Conservation (phyloP, 2,113 vertebrate species). For the Mugil cephalus region DNA sequence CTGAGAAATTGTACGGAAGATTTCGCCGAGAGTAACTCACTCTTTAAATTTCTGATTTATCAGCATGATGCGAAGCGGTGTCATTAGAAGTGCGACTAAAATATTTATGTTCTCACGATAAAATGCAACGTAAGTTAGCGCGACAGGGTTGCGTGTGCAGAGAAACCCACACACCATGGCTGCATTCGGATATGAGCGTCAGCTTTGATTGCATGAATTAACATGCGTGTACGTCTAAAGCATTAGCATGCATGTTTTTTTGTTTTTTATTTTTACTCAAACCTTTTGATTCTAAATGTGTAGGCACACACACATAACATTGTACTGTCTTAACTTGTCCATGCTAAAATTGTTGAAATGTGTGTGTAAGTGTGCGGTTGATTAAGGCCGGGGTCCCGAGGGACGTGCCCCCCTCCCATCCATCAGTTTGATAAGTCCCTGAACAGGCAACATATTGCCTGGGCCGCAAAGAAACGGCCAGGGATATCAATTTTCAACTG, state of each 20-base stretch:
- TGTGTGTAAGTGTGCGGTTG: constrained; percentile 81
- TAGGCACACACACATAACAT: neutral
- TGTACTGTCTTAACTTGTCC: constrained; percentile 80
- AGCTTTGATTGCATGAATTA: too few species aligned
- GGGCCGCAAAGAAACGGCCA: constrained; percentile 86
- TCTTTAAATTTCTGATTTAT: too few species aligned
- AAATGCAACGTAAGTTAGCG: too few species aligned
- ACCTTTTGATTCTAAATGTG: neutral
- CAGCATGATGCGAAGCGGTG: too few species aligned
- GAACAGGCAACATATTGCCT: constrained; percentile 95
- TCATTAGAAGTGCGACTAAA: too few species aligned
- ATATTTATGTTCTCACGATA: too few species aligned
- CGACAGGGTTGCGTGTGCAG: too few species aligned
- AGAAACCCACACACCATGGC: too few species aligned
- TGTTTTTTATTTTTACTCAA: neutral
- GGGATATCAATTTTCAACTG: constrained; percentile 92
- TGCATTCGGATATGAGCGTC: too few species aligned
- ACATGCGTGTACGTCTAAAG: too few species aligned
- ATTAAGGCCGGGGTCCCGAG: constrained; percentile 90
- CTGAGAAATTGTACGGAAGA: too few species aligned
- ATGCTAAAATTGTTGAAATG: constrained; percentile 84
- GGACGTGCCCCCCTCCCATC: constrained; percentile 88
- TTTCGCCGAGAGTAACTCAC: too few species aligned
- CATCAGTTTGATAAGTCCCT: constrained; percentile 94
- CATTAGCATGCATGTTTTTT: neutral